A percentile compares a stretch with the other conserved stretches of the same genome.
phyloP scores from a whole-genome alignment of 2,888 invertebrate genomes.

The Rhorus exstirpatorius region DNA sequence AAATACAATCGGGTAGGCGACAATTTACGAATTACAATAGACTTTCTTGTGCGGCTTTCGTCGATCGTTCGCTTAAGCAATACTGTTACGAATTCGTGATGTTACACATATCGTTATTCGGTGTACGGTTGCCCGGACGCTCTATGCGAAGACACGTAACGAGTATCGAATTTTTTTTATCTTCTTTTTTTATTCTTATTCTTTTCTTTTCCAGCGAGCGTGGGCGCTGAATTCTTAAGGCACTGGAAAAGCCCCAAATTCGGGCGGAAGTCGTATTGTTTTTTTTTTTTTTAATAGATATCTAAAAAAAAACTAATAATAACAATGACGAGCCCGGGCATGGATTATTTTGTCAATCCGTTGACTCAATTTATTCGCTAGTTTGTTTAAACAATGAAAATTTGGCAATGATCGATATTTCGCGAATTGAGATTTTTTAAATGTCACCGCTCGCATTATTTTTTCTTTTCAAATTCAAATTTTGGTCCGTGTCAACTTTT shows the following conservation, averaged over 20 bases:
- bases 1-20: slow-evolving; percentile 85
- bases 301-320: too few species aligned
- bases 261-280: background rate
- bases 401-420: too few species aligned
- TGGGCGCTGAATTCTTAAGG: background rate
- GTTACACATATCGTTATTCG: slow-evolving; percentile 77
- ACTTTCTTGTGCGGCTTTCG: slow-evolving; percentile 86
- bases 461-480: too few species aligned
- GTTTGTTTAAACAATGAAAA: too few species aligned
- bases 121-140: too few species aligned
- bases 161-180: background rate
- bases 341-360: too few species aligned
- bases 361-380: too few species aligned
- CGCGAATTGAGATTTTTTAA: background rate
- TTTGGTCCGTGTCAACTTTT: background rate
- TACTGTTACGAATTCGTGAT: slow-evolving; percentile 83
- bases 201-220: background rate
- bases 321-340: too few species aligned
- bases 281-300: too few species aligned
- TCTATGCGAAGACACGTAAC: background rate
- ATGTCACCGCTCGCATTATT: too few species aligned
- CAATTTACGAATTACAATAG: slow-evolving; percentile 86
- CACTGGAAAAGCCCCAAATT: background rate
- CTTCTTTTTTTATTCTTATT: too few species aligned
- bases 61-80: slow-evolving; percentile 84